Evolutionary conservation across 2,113 vertebrate species (phyloP).

Genomic region (Scomber scombrus): DNA sequence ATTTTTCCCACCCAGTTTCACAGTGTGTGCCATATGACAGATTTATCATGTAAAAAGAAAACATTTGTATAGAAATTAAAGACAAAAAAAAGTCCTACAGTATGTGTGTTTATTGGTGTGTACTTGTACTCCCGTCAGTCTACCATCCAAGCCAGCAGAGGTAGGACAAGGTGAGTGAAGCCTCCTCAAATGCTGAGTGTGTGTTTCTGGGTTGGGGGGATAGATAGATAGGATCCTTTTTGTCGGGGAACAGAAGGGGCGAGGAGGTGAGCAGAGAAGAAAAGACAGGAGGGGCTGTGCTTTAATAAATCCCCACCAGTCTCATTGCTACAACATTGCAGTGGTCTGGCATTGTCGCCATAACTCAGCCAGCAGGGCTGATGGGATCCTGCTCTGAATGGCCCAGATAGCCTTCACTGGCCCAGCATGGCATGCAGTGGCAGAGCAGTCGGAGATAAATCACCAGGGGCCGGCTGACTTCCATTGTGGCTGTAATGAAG

Average conservation of each 20-base stretch:
- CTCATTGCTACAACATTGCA: slow-evolving; percentile 79
- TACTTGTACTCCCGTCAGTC: not conserved
- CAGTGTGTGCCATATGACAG: too few species aligned
- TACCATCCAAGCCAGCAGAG: slow-evolving; percentile 2
- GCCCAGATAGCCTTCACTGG: slow-evolving; percentile 79
- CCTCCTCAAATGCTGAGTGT: slow-evolving; percentile 57
- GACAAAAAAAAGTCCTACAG: too few species aligned
- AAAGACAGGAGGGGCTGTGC: slow-evolving; percentile 56
- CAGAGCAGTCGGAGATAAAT: slow-evolving; percentile 65
- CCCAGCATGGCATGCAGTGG: slow-evolving; percentile 52
- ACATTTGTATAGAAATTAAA: too few species aligned
- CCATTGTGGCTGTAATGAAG: slow-evolving; percentile 51
- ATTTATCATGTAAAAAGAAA: too few species aligned
- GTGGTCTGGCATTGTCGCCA: slow-evolving; percentile 67
- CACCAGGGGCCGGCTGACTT: slow-evolving; percentile 45
- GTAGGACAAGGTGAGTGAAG: slow-evolving; percentile 39
- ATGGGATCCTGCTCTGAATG: slow-evolving; percentile 80
- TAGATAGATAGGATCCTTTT: slow-evolving; percentile 59
- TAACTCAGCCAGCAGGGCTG: slow-evolving; percentile 80
- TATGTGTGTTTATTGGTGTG: not conserved
- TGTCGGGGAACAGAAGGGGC: slow-evolving; percentile 35
- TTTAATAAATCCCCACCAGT: slow-evolving; percentile 75
- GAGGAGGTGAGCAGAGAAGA: slow-evolving; percentile 58
- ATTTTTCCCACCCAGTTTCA: too few species aligned
- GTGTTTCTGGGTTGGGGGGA: slow-evolving; percentile 46